Percentiles rank a stretch among this genome's conserved stretches.
These are phyloP conservation scores for Pectinophora gossypiella DNA, from an alignment of 1,140 invertebrate species.

Conservation along the genomic window DNA sequence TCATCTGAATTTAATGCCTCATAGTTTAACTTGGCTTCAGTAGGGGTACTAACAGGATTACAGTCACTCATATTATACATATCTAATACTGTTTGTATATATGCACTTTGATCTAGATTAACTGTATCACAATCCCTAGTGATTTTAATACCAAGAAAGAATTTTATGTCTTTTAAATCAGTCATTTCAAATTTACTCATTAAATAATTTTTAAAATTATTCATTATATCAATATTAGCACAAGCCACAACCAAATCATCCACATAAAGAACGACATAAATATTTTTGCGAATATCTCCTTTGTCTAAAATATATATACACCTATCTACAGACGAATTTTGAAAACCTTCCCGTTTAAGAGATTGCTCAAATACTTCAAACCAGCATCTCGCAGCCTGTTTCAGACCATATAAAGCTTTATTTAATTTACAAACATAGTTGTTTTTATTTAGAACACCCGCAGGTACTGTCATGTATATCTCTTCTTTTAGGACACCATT, in stretches of 20 bases:
- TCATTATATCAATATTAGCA: background rate
- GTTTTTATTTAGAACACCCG: too few relatives aligned
- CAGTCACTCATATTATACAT: constrained; percentile 38
- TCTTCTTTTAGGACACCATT: too few relatives aligned
- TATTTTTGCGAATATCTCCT: constrained; percentile 26
- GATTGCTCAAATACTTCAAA: constrained; percentile 19
- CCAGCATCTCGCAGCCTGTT: too few relatives aligned
- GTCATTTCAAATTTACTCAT: constrained; percentile 12
- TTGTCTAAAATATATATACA: constrained; percentile 13
- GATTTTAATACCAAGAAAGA: constrained; percentile 25
- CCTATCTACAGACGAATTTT: constrained; percentile 2
- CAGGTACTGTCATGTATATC: too few relatives aligned
- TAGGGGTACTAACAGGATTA: constrained; percentile 24
- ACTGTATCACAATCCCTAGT: constrained; percentile 14
- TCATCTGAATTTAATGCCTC: constrained; percentile 25
- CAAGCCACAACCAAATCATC: constrained; percentile 7
- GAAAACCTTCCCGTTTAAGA: constrained; percentile 8
- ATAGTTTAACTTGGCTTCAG: constrained; percentile 26
- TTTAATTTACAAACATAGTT: too few relatives aligned
- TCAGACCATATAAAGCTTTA: too few relatives aligned
- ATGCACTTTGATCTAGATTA: constrained; percentile 18
- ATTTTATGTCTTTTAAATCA: constrained; percentile 14
- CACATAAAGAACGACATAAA: constrained; percentile 16
- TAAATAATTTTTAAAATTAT: constrained; percentile 8
- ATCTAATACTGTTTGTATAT: constrained; percentile 20